phyloP scores from a whole-genome alignment of 2,797 vertebrate genomes.

The Cygnus olor region DNA sequence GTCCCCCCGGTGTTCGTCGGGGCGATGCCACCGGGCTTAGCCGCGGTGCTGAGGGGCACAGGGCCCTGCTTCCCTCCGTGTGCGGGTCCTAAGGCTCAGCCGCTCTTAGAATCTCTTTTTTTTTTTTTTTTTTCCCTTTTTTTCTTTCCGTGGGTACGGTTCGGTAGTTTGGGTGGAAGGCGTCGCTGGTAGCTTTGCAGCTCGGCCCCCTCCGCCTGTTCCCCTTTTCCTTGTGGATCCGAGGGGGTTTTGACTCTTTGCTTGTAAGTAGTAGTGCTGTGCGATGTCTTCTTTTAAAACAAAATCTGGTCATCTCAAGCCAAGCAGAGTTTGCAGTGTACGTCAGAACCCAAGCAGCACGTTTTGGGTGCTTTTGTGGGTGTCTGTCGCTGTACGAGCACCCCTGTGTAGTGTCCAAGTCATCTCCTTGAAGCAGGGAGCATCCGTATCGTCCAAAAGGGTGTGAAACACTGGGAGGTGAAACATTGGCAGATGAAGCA shows the following conservation, averaged over 20 bases:
- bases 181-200: not conserved
- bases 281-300: not conserved
- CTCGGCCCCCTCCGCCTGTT: not conserved
- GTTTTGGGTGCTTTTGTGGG: rapidly evolving
- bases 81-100: rapidly evolving
- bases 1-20: no score
- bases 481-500: no score
- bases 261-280: not conserved
- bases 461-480: not conserved
- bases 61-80: rapidly evolving
- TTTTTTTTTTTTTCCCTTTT: not conserved
- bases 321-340: rapidly evolving
- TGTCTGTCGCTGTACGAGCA: not conserved
- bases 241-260: not conserved
- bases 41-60: rapidly evolving
- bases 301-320: not conserved
- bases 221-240: not conserved
- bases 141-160: rapidly evolving
- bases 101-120: rapidly evolving
- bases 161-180: not conserved
- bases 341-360: rapidly evolving
- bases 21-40: no score
- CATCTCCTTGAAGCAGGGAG: not conserved
- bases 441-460: not conserved
- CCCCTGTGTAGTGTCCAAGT: rapidly evolving